Evolutionary conservation across 2,888 invertebrate species (phyloP), one percentile per base, ranked within the genome.

Genomic region (Polylopha cassiicola): DNA sequence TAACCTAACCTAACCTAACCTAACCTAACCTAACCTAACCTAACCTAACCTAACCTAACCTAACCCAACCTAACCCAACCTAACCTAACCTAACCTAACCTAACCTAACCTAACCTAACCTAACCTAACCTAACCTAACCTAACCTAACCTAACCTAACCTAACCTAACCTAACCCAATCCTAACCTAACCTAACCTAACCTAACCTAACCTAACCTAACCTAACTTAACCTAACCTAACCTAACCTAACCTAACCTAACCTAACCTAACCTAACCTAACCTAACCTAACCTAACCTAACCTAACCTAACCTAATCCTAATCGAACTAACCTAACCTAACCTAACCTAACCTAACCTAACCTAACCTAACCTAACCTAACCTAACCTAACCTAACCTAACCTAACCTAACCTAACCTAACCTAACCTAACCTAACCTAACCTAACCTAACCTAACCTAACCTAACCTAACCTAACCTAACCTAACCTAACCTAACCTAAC

Each of bases 11-110:
- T 46, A 39, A 43, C 46, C 47, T 37, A 39, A 41, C 45, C 45
- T 45, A 43, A 43, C 41, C 41, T 46, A 45, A 44, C 45, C 39
- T 36, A 41, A 28, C 39, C 38, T 29, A 29, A 39, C 28, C 24
- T 29, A 36, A 36, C 33, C 26, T 39, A 26, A 26, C 33, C 28
- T 34, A 32, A 39, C 37, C 30, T 27, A 23, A 21, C 36, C 44
- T 44, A 34, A 36, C 34, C 38, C 39, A 34, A 34, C 39, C 43
- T 39, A 30, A 34, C 38, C 39, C 24, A 41, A 33, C 38, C 43
- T 38, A 39, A 42, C 42, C 44, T 37, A 44, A 44, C 46, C 44
- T 46, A 44, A 44, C 46, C 46, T 46, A 44, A 44, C 46, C 46
- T 39, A 42, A 32, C 43, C 37, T 34, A 42, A 42, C 42, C 42